Evolutionary conservation across 2,888 invertebrate species (phyloP), one percentile per base, ranked within the genome.

Genomic region (Operophtera brumata): DNA sequence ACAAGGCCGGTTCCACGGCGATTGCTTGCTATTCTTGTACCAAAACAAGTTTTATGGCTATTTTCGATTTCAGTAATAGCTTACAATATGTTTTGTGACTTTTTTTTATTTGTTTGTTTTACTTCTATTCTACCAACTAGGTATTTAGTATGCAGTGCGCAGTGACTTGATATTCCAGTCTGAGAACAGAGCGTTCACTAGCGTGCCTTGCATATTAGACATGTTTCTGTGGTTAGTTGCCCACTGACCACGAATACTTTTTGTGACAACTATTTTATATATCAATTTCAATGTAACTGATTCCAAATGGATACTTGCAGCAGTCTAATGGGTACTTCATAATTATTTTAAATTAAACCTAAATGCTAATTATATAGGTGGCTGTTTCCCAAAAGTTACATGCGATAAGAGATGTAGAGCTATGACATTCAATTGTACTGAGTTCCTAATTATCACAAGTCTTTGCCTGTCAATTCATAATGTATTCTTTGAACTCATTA

Each of bases 101-200:
- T 10, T 35, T 47, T 47, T 60, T 54, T 44, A 30, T 30, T n/a
- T 6, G 6, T 53, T 54, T 50, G 50, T 51, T 53, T 43, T 53
- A 55, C 47, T 64, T 64, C 68, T 73, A 69, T 67, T 40, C 14
- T 40, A 20, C 39, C 28, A 43, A 54, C 36, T 60, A 54, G 47
- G 70, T 72, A 62, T 66, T 83, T 77, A 72, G 72, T 80, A 84
- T 81, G 76, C 79, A 73, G 73, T 67, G 60, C 45, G 46, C 70
- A 66, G 60, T 69, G 72, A 75, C 77, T 81, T 79, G 74, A 78
- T 82, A 81, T 80, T 80, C 79, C 65, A 80, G 78, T 77, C 72
- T 74, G 79, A 78, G 77, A 78, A 78, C 71, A 77, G 77, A 78
- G 79, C 78, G 78, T 77, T 78, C 75, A 69, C 70, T 62, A 64